A percentile compares a stretch with the other conserved stretches of the same genome.
phyloP scores from a whole-genome alignment of 2,113 vertebrate genomes.

The Chionis minor region DNA sequence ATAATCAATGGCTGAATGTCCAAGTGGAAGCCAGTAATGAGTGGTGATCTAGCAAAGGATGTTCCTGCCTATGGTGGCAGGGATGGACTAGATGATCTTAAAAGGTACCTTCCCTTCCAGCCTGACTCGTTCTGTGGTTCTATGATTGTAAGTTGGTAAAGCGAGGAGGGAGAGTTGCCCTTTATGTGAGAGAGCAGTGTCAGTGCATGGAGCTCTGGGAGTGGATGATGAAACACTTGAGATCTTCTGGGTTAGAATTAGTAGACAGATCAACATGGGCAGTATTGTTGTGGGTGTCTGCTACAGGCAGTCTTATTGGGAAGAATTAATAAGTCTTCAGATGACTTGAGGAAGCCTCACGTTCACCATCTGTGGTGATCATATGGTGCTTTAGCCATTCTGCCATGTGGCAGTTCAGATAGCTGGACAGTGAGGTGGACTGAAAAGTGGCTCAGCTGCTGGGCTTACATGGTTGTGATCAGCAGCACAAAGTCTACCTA shows the following conservation, averaged over 20 bases:
- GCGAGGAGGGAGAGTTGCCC: background rate
- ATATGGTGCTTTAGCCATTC: background rate
- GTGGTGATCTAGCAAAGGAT: background rate
- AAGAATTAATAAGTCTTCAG: background rate
- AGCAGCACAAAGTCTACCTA: background rate
- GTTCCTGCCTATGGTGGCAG: background rate
- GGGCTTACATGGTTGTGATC: background rate
- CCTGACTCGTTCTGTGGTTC: background rate
- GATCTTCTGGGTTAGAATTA: background rate
- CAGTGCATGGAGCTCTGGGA: background rate
- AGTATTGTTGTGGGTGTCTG: background rate
- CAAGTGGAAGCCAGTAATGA: background rate
- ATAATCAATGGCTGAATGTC: background rate
- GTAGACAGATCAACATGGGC: background rate
- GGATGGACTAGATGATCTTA: background rate
- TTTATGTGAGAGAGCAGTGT: background rate
- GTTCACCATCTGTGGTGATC: accelerated
- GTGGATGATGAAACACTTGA: background rate
- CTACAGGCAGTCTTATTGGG: background rate
- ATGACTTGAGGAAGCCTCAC: background rate
- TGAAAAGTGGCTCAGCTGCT: background rate
- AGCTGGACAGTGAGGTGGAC: background rate
- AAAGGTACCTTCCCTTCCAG: background rate
- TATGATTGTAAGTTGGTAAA: background rate
- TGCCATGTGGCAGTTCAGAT: background rate